Base-by-base conservation (phyloP, 2,113 vertebrate species). In the Nibea albiflora region DNA sequence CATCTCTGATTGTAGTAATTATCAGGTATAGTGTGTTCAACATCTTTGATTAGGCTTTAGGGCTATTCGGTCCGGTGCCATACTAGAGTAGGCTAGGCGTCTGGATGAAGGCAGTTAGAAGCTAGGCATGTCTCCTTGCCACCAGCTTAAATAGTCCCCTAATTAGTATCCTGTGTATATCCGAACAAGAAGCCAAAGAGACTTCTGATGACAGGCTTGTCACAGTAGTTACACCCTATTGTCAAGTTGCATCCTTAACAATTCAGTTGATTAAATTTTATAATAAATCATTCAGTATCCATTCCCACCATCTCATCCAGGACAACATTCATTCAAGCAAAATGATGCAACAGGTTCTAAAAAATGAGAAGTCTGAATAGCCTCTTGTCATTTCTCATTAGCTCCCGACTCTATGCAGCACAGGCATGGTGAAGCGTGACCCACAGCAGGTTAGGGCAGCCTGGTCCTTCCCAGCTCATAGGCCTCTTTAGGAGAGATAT, bases 401-500 rank as follows among this genome's bases (percentile, higher is more conserved):
- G 65, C 77, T 84, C 5, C 50, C 20, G 2, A 79, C 62, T 28
- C 14, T 46, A 60, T 71, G 56, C 73, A n/a, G 75, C 20, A 20
- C 66, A 83, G 73, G 58, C 61, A 89, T 67, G 62, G 80, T 67
- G 85, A 83, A 84, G 82, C 76, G 15, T 85, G 80, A 86, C 86
- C 80, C 86, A 78, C 77, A 76, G 81, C 80, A 84, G 90, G 90
- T 91, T 83, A 84, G 85, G 86, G 83, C 75, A 87, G 86, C 80
- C 83, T 69, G 80, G 80, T 71, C 86, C 81, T 88, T 89, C 85
- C 86, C 83, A 73, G 78, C 84, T 88, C 75, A 31, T 76, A 80
- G 74, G 74, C 80, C 84, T 88, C 70, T 88, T 93, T 91, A 92
- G 87, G 74, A 84, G 80, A 85, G 86, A 91, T 93, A 93, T 92